phyloP scores from a whole-genome alignment of 2,888 invertebrate species.

The Camptogramma bilineatum region DNA sequence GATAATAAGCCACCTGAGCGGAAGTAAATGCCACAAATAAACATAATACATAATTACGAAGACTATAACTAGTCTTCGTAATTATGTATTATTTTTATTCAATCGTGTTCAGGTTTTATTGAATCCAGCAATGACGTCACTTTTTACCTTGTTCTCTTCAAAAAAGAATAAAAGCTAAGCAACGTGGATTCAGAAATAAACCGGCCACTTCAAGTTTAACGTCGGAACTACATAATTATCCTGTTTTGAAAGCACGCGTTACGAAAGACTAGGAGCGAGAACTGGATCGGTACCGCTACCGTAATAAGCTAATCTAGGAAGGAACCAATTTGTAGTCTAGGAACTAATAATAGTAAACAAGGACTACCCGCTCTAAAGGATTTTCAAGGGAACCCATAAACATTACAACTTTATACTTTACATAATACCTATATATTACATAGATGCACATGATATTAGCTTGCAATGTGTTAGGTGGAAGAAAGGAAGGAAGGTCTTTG shows the following conservation, averaged over 20 bases:
- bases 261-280: conserved; percentile 18
- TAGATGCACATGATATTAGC: no score
- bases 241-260: conserved; percentile 26
- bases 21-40: neutral
- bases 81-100: no score
- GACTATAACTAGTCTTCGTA: no score
- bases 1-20: neutral
- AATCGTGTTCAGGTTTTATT: neutral
- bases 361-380: neutral
- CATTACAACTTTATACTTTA: no score
- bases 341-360: neutral
- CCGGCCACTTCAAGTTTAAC: conserved; percentile 10
- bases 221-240: conserved; percentile 22
- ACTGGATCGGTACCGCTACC: conserved; percentile 6
- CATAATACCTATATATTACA: no score
- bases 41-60: no score
- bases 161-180: conserved; percentile 4
- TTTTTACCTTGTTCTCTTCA: neutral
- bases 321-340: conserved; percentile 15
- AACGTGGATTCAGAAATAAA: conserved; percentile 12
- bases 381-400: no score
- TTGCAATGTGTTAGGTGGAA: no score
- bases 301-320: conserved; percentile 20
- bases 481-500: no score
- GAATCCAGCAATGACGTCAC: conserved; percentile 24